Evolutionary conservation across 2,797 vertebrate species (phyloP).

Genomic region (Eulemur mongoz): DNA sequence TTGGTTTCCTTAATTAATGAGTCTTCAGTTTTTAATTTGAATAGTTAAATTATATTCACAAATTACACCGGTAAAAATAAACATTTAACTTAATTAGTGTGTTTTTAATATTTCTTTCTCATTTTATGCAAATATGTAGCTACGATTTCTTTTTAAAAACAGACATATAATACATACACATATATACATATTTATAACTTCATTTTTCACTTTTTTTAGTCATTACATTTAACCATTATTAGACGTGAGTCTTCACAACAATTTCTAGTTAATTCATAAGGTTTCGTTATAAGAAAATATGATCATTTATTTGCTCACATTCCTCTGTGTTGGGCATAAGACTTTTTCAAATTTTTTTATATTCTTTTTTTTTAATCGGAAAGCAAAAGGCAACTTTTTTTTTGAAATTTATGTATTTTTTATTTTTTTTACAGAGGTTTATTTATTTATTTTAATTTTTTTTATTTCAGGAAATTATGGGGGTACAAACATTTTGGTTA

Average conservation of each 20-base stretch:
- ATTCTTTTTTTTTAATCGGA: not conserved
- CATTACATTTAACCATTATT: conserved; percentile 33
- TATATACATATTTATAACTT: not conserved
- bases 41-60: conserved; percentile 32
- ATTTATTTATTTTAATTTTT: too few species aligned
- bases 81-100: not conserved
- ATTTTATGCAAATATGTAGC: not conserved
- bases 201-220: conserved; percentile 1
- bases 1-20: not conserved
- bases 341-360: conserved; percentile 5
- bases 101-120: not conserved
- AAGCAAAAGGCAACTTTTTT: too few species aligned
- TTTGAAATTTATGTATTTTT: too few species aligned
- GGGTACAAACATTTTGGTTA: too few species aligned
- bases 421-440: too few species aligned
- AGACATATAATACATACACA: not conserved
- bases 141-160: not conserved
- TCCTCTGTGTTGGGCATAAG: not conserved
- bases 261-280: conserved; percentile 1
- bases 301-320: not conserved
- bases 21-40: conserved; percentile 7
- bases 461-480: too few species aligned
- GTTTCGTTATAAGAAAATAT: conserved; percentile 11
- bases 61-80: not conserved
- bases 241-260: not conserved